Conservation (phyloP, 1,140 invertebrate species). For the Agrypnia vestita region DNA sequence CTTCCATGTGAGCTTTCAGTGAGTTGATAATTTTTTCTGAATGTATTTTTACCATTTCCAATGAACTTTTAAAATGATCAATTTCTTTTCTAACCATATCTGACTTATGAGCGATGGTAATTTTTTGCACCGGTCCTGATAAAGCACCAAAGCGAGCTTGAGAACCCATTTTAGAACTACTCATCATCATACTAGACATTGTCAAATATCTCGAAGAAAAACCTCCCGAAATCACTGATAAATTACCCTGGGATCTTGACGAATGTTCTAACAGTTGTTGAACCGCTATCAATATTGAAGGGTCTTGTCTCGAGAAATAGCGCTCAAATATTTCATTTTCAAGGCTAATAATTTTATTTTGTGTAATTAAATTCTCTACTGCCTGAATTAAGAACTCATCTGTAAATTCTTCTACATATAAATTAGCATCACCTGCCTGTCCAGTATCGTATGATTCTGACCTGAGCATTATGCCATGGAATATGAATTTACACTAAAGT, state of each 20-base stretch:
- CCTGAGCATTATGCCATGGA: background rate
- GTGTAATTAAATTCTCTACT: slow-evolving; percentile 65
- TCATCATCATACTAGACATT: slow-evolving; percentile 53
- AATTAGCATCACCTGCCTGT: slow-evolving; percentile 54
- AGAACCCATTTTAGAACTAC: slow-evolving; percentile 65
- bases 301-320: slow-evolving; percentile 67
- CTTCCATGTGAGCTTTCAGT: slow-evolving; percentile 70
- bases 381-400: slow-evolving; percentile 66
- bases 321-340: slow-evolving; percentile 69
- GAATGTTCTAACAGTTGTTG: slow-evolving; percentile 69
- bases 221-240: slow-evolving; percentile 1
- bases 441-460: background rate
- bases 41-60: slow-evolving; percentile 63
- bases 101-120: slow-evolving; percentile 67
- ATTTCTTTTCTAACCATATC: slow-evolving; percentile 70
- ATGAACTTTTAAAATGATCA: slow-evolving; percentile 65
- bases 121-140: slow-evolving; percentile 63
- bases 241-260: slow-evolving; percentile 53
- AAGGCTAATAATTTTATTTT: slow-evolving; percentile 64
- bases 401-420: slow-evolving; percentile 64
- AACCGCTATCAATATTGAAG: slow-evolving; percentile 65
- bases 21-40: slow-evolving; percentile 65
- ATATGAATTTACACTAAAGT: background rate
- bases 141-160: slow-evolving; percentile 65
- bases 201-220: slow-evolving; percentile 61